Evolutionary conservation across 2,797 vertebrate species (phyloP).

Genomic region (Crenuchus spilurus): DNA sequence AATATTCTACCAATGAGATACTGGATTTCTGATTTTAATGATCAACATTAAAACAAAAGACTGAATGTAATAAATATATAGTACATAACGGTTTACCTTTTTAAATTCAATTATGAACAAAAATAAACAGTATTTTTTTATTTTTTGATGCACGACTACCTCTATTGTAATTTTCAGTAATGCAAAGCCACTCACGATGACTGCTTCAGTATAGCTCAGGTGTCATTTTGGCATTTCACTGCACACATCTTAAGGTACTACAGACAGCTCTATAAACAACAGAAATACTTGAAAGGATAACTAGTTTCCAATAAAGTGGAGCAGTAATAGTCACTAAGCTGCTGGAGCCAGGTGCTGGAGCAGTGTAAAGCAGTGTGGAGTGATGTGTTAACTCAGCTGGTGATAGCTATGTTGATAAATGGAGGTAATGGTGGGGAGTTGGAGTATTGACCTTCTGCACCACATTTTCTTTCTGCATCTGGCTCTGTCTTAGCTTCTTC

Average conservation of each 20-base stretch:
- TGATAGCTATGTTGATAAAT: slow-evolving; percentile 32
- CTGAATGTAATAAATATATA: too few relatives aligned
- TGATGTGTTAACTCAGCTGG: slow-evolving; percentile 5
- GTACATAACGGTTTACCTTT: too few relatives aligned
- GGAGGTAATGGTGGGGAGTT: slow-evolving; percentile 21
- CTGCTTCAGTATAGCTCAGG: too few relatives aligned
- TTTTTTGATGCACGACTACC: too few relatives aligned
- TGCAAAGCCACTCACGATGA: too few relatives aligned
- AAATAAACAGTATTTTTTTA: too few relatives aligned
- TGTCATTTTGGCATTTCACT: slow-evolving; percentile 29
- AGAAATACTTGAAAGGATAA: background rate
- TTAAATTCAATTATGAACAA: too few relatives aligned
- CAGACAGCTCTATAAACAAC: background rate
- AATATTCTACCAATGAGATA: too few relatives aligned
- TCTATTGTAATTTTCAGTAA: too few relatives aligned
- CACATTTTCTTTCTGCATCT: slow-evolving; percentile 87
- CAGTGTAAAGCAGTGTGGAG: background rate
- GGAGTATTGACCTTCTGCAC: slow-evolving; percentile 81
- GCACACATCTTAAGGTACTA: background rate
- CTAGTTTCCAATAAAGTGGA: background rate
- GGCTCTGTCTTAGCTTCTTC: slow-evolving; percentile 88
- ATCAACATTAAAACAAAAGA: too few relatives aligned
- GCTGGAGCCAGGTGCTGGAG: slow-evolving; percentile 10
- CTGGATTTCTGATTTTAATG: too few relatives aligned
- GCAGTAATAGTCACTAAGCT: background rate